Evolutionary conservation across 2,797 vertebrate species (phyloP), one percentile per base, ranked within the genome.

Genomic region (Acropternis orthonyx): DNA sequence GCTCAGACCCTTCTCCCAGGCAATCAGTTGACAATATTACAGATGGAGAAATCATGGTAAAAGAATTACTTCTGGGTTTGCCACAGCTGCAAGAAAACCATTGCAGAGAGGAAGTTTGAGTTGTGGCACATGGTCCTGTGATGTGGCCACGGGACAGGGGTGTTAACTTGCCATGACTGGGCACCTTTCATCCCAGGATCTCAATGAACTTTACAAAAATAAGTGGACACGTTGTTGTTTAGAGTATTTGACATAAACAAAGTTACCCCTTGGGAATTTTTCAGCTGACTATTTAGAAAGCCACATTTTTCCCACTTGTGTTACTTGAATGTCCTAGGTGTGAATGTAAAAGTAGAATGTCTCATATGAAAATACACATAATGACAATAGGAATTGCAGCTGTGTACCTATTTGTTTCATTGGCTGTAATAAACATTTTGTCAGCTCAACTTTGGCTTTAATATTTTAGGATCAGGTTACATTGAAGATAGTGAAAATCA

Each of bases 401-500:
- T 76, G 20, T 81, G 30, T 62, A 44, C 19, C 76, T 3, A 51
- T 77, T 81, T 46, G 43, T 89, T 79, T 92, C 4, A 41, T 65
- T 79, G 1, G 14, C 44, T 77, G 19, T 27, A 71, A 49, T 34
- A 69, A 77, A 22, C 41, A 34, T 32, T 83, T 84, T 77, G 7
- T 59, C 68, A 74, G 48, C 39, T 95, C 27, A 88, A 49, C 10
- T 91, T 85, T 63, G 91, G 22, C 75, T 90, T 91, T 85, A 67
- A n/a, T 80, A 37, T 93, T 93, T 96, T 97, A 97, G 96, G 92
- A 61, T 87, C 93, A 93, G 95, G 80, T 88, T 98, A 98, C 77
- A 96, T 88, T 78, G 98, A 98, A 92, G 97, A 98, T 54, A 90
- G 69, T 85, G 97, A 97, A 95, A 98, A 98, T 66, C 97, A 98